Conservation (phyloP, 2,888 invertebrate species). For the Heterodera filipjevi region DNA sequence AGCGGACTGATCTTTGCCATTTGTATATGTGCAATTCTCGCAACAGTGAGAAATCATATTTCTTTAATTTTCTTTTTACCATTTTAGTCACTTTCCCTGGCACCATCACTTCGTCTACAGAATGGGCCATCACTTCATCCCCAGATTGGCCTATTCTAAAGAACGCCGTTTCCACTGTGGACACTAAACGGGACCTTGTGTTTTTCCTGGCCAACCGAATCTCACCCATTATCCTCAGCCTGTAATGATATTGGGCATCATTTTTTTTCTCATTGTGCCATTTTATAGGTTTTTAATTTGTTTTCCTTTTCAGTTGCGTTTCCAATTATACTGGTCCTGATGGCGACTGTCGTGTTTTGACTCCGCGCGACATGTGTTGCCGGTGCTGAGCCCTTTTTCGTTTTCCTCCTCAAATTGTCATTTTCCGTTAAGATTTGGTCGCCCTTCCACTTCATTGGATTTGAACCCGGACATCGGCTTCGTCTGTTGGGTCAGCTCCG, state of each 20-base stretch:
- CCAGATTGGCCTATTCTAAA: slow-evolving; percentile 52
- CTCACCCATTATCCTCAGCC: slow-evolving; percentile 47
- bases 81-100: too few relatives aligned
- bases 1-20: slow-evolving; percentile 46
- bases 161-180: slow-evolving; percentile 47
- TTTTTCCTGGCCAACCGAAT: slow-evolving; percentile 54
- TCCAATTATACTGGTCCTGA: slow-evolving; percentile 32
- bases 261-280: too few relatives aligned
- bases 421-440: slow-evolving; percentile 42
- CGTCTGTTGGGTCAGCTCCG: slow-evolving; percentile 51
- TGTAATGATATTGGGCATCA: too few relatives aligned
- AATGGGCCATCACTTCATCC: slow-evolving; percentile 43
- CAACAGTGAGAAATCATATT: too few relatives aligned
- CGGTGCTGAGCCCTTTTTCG: slow-evolving; percentile 29
- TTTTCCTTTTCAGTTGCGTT: slow-evolving; percentile 40
- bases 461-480: slow-evolving; percentile 54
- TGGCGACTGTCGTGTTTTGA: slow-evolving; percentile 33
- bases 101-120: too few relatives aligned
- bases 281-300: too few relatives aligned
- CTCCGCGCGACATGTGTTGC: slow-evolving; percentile 41
- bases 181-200: slow-evolving; percentile 47
- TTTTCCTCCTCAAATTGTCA: not conserved
- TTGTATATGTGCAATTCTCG: slow-evolving; percentile 36
- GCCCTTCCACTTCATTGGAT: slow-evolving; percentile 43
- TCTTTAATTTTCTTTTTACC: too few relatives aligned